These are phyloP conservation scores for Jacana jacana DNA, from an alignment of 2,113 vertebrate species.

Conservation along the genomic window DNA sequence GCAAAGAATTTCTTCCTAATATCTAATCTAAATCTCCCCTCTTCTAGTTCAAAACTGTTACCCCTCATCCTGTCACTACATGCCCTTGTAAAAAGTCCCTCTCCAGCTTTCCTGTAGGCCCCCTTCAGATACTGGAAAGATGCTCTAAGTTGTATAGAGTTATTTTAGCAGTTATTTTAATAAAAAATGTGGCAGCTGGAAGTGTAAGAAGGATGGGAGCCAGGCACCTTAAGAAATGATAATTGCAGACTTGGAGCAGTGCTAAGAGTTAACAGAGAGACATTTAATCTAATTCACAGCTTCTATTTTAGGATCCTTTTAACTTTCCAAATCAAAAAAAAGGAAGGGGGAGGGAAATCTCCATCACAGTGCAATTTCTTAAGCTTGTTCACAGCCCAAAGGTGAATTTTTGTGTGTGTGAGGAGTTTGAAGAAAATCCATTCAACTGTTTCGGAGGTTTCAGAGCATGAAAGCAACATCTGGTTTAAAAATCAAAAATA, in stretches of 20 bases:
- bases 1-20: not conserved
- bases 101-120: not conserved
- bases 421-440: slow-evolving; percentile 60
- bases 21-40: not conserved
- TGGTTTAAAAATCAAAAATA: slow-evolving; percentile 55
- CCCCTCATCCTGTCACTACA: not conserved
- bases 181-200: not conserved
- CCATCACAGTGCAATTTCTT: slow-evolving; percentile 16
- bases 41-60: not conserved
- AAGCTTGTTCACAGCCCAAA: slow-evolving; percentile 52
- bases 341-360: not conserved
- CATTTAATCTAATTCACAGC: slow-evolving; percentile 26
- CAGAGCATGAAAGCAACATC: slow-evolving; percentile 67
- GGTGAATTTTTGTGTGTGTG: slow-evolving; percentile 39
- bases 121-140: not conserved
- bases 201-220: not conserved
- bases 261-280: slow-evolving; percentile 27
- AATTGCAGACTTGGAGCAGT: slow-evolving; percentile 24
- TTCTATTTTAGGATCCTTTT: slow-evolving; percentile 55
- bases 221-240: slow-evolving; percentile 33
- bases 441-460: slow-evolving; percentile 56
- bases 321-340: slow-evolving; percentile 30
- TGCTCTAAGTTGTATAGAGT: not conserved
- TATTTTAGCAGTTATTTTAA: not conserved
- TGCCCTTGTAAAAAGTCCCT: not conserved